These are phyloP conservation scores for Drosophila pseudotakahashii DNA, from an alignment of 2,888 invertebrate species.

Conservation along the genomic window DNA sequence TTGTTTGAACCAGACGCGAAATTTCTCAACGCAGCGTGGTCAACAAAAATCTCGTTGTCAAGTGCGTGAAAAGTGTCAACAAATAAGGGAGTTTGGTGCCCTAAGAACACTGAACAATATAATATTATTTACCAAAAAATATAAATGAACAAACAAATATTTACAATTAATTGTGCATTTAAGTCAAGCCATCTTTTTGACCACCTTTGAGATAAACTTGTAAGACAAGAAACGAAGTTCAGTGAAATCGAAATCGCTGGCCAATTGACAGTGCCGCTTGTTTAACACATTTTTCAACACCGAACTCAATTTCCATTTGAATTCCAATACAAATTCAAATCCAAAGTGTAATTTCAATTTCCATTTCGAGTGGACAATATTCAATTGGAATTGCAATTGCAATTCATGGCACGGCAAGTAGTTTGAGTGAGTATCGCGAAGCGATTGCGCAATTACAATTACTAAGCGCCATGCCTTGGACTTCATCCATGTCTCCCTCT, in stretches of 20 bases:
- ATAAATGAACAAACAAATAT: background rate
- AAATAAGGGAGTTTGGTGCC: background rate
- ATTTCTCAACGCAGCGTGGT: conserved; percentile 50
- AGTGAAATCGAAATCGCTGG: conserved; percentile 49
- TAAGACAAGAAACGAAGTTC: conserved; percentile 25
- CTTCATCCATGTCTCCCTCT: conserved; percentile 33
- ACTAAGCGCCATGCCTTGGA: conserved; percentile 67
- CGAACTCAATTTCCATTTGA: conserved; percentile 21
- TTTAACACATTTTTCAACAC: conserved; percentile 54
- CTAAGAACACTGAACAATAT: background rate
- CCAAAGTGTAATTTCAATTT: conserved; percentile 27
- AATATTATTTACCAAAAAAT: background rate
- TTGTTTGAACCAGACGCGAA: conserved; percentile 73
- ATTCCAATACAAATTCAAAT: conserved; percentile 13
- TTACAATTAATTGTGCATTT: background rate
- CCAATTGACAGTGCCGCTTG: conserved; percentile 56
- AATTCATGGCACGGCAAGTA: conserved; percentile 64
- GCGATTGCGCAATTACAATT: conserved; percentile 68
- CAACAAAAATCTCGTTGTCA: conserved; percentile 24
- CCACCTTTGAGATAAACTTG: conserved; percentile 24
- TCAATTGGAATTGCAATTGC: conserved; percentile 53
- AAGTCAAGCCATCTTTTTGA: background rate
- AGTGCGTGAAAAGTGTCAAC: conserved; percentile 42
- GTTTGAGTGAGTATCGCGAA: conserved; percentile 64
- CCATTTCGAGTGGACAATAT: conserved; percentile 35